Evolutionary conservation across 2,888 invertebrate species (phyloP), one percentile per base, ranked within the genome.

Genomic region (Heteromurus nitidus): DNA sequence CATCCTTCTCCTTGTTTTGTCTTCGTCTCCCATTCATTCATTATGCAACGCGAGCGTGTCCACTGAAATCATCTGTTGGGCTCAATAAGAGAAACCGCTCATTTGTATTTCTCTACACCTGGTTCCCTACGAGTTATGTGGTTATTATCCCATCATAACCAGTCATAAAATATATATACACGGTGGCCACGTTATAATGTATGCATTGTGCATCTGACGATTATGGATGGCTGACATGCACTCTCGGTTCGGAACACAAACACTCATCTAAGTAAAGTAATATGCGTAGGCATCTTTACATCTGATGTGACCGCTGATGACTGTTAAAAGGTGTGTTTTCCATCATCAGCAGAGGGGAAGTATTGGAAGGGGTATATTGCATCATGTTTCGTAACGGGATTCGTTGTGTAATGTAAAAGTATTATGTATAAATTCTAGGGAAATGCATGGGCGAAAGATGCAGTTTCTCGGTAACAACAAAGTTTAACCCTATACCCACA

Each of bases 101-200:
- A 60, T 60, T 55, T 60, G 42, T 70, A n/a, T 60, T 42, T 58
- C 50, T 50, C 70, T 58, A 36, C 70, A 70, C 70, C 70, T 70
- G 70, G 70, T 70, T 69, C 16, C 58, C 58, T n/a, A 36, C 22
- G 70, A 70, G 53, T 70, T 42, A 58, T 58, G 69, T 18, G 70
- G 70, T 70, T 70, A 70, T 69, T 36, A 70, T 70, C 70, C 53
- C 70, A 70, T 70, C 55, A 70, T 58, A 55, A 42, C 42, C 18
- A 58, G 42, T 53, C 58, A 60, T 70, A 55, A 58, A 53, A 70
- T 24, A 36, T 30, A 26, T 26, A n/a, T 30, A 55, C 69, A 16
- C 26, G 58, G 58, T 58, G 58, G 58, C 26, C 60, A 30, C 47
- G 47, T 47, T 30, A 30, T 3, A 26, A 60, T 24, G 26, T 9